phyloP scores from a whole-genome alignment of 2,113 vertebrate species.

The Solea senegalensis region DNA sequence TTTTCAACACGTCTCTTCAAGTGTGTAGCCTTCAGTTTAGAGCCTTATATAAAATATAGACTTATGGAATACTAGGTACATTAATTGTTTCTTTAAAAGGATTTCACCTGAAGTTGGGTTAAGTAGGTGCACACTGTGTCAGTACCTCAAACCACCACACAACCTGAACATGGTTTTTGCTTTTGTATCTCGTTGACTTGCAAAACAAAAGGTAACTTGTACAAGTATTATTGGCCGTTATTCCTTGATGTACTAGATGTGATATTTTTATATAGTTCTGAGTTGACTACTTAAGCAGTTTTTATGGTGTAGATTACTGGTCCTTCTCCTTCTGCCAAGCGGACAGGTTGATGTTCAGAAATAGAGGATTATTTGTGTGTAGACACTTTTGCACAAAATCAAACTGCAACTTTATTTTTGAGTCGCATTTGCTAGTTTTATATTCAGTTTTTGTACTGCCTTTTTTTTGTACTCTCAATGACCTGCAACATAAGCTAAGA shows the following conservation, averaged over 20 bases:
- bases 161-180: neutral
- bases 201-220: slow-evolving; percentile 23
- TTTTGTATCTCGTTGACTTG: slow-evolving; percentile 44
- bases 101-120: too few species aligned
- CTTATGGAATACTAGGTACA: too few species aligned
- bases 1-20: too few species aligned
- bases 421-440: slow-evolving; percentile 71
- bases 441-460: slow-evolving; percentile 70
- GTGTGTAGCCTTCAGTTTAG: too few species aligned
- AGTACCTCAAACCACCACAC: too few species aligned
- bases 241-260: slow-evolving; percentile 35
- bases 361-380: slow-evolving; percentile 63
- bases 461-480: slow-evolving; percentile 47
- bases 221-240: slow-evolving; percentile 34
- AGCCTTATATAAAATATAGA: too few species aligned
- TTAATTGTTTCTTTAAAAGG: too few species aligned
- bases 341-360: slow-evolving; percentile 61
- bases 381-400: slow-evolving; percentile 76
- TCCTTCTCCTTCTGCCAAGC: slow-evolving; percentile 47
- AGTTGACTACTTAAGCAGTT: slow-evolving; percentile 75
- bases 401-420: slow-evolving; percentile 60
- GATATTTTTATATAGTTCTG: slow-evolving; percentile 51
- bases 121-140: too few species aligned
- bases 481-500: slow-evolving; percentile 77
- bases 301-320: slow-evolving; percentile 65